These are phyloP conservation scores for Anguilla obscura DNA, from an alignment of 2,797 vertebrate species.

Conservation along the genomic window DNA sequence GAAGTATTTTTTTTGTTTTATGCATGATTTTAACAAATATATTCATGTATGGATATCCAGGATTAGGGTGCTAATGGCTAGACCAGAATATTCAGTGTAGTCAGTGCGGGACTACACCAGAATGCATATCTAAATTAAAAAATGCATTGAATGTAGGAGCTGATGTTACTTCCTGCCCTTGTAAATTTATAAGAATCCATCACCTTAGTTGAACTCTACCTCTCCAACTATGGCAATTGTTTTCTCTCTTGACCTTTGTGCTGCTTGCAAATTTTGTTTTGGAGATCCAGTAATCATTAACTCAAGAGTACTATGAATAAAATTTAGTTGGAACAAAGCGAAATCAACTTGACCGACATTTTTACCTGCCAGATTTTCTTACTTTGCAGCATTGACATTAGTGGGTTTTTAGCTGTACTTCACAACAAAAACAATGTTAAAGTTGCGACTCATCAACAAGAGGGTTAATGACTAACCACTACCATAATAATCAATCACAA, in stretches of 20 bases:
- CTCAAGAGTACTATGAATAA: not conserved
- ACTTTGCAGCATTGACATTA: not conserved
- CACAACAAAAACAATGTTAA: not conserved
- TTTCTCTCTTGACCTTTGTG: slow-evolving; percentile 12
- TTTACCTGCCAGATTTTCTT: not conserved
- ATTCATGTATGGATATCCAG: not conserved
- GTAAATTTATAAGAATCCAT: slow-evolving; percentile 24
- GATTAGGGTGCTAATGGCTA: slow-evolving; percentile 13
- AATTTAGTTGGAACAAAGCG: not conserved
- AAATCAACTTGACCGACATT: not conserved
- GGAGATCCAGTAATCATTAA: not conserved
- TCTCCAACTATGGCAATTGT: not conserved
- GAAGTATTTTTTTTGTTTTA: not conserved
- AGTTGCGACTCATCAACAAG: not conserved
- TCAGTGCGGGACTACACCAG: not conserved
- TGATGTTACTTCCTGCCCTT: slow-evolving; percentile 4
- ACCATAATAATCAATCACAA: not conserved
- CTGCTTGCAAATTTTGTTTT: not conserved
- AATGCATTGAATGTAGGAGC: slow-evolving; percentile 21
- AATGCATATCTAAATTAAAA: slow-evolving; percentile 9
- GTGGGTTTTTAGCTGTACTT: not conserved
- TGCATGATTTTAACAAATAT: not conserved
- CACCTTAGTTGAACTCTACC: slow-evolving; percentile 37
- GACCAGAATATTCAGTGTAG: not conserved
- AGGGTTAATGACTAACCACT: not conserved